Conservation (phyloP, 2,888 invertebrate genomes). For the Orchesella flavescens region DNA sequence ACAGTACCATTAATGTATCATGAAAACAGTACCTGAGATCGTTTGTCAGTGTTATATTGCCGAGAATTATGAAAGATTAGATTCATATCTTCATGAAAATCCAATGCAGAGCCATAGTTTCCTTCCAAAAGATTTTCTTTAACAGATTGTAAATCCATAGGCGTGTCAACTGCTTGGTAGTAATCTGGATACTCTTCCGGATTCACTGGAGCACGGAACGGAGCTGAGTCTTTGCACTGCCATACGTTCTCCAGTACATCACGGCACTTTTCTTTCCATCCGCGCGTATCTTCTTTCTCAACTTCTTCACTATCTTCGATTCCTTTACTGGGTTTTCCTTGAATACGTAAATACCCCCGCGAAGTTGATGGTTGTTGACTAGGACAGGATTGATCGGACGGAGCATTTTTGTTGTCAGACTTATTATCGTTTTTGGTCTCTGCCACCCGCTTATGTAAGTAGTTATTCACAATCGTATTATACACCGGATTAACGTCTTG, state of each 20-base stretch:
- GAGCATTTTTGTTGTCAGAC: conserved; percentile 19
- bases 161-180: conserved; percentile 83
- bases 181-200: conserved; percentile 89
- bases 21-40: conserved; percentile 79
- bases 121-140: conserved; percentile 80
- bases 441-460: conserved; percentile 78
- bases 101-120: conserved; percentile 83
- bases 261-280: conserved; percentile 78
- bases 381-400: conserved; percentile 38
- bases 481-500: conserved; percentile 82
- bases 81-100: conserved; percentile 88
- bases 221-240: conserved; percentile 76
- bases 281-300: conserved; percentile 53
- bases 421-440: conserved; percentile 77
- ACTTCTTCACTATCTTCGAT: conserved; percentile 50
- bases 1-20: no score
- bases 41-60: conserved; percentile 90
- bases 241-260: conserved; percentile 83
- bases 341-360: conserved; percentile 33
- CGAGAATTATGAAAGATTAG: conserved; percentile 92
- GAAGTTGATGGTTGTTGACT: conserved; percentile 47
- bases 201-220: conserved; percentile 83
- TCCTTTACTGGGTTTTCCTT: conserved; percentile 14
- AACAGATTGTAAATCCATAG: conserved; percentile 91
- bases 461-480: conserved; percentile 85